Base-by-base conservation (phyloP, 2,113 vertebrate species). In the Miniopterus natalensis region DNA sequence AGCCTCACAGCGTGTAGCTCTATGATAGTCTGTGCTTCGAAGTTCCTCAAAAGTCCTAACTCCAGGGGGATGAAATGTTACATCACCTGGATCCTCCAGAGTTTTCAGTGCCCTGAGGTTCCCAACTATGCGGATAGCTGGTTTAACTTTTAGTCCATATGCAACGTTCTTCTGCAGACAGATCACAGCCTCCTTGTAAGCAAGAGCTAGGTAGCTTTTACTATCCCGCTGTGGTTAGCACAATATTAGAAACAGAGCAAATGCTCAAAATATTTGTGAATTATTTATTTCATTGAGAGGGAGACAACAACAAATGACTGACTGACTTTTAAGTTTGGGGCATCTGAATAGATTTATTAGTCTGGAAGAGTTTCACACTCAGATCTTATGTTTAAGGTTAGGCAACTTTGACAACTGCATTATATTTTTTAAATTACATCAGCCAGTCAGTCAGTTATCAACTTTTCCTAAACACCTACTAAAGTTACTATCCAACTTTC, bases 261-360 rank as follows among this genome's bases (percentile, higher is more conserved):
- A 51, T 65, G 15, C 27, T 78, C 27, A 92, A 95, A 92, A 83
- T 79, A 75, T 84, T 66, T 94, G 40, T 93, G 15, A 81, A 74
- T 74, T 84, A n/a, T 61, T 87, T 78, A 55, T 57, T 89, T 86
- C n/a, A 86, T 25, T 89, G 47, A 65, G 21, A 87, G 18, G 25
- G 14, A 91, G 55, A 75, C 20, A 73, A 42, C 13, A 90, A 77
- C 29, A 94, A 90, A 42, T 53, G 23, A 53, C 8, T 57, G 12
- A 17, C 1, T 68, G 55, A 55, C 11, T 88, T 94, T 88, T 42
- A 45, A 51, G 36, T 87, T 47, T 5, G 5, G 27, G 20, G 20
- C 8, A 84, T 75, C 12, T 84, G 53, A 84, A 73, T 42, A 71
- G 10, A 74, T 91, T 42, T 91, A 78, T 36, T 51, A 71, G 40